phyloP scores from a whole-genome alignment of 2,888 invertebrate genomes.

The Yponomeuta malinellus region DNA sequence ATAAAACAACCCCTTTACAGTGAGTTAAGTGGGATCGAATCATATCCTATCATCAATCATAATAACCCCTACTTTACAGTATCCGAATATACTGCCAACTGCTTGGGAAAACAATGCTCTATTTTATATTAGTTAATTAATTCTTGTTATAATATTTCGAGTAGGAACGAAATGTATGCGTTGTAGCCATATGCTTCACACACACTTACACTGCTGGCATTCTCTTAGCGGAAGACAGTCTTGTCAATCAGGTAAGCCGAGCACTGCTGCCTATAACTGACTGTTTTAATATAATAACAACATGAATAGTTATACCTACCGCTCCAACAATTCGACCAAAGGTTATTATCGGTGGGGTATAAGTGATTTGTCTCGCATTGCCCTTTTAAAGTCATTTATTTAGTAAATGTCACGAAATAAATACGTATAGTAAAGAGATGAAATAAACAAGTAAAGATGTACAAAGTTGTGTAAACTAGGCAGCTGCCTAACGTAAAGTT shows the following conservation, averaged over 20 bases:
- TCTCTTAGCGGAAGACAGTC: no score
- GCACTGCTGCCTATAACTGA: no score
- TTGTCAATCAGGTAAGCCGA: no score
- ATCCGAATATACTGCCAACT: slow-evolving; percentile 24
- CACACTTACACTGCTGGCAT: no score
- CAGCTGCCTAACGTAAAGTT: slow-evolving; percentile 19
- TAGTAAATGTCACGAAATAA: background rate
- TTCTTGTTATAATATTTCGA: background rate
- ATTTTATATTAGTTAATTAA: slow-evolving; percentile 16
- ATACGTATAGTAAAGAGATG: background rate
- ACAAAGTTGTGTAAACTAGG: slow-evolving; percentile 11
- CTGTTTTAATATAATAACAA: no score
- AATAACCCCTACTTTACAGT: slow-evolving; percentile 48
- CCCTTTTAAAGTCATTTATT: no score
- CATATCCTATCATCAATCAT: slow-evolving; percentile 72
- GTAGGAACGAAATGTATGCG: no score
- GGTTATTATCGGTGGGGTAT: no score
- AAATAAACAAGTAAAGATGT: slow-evolving; percentile 14
- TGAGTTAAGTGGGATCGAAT: slow-evolving; percentile 72
- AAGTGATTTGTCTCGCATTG: no score
- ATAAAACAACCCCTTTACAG: slow-evolving; percentile 71
- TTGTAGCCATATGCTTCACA: no score
- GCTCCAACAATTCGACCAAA: no score
- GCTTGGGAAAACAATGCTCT: slow-evolving; percentile 22
- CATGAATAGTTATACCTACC: no score